Percentiles rank a stretch among this genome's conserved stretches.
phyloP scores from a whole-genome alignment of 2,888 invertebrate genomes.

The Macrosoma leucophasiata region DNA sequence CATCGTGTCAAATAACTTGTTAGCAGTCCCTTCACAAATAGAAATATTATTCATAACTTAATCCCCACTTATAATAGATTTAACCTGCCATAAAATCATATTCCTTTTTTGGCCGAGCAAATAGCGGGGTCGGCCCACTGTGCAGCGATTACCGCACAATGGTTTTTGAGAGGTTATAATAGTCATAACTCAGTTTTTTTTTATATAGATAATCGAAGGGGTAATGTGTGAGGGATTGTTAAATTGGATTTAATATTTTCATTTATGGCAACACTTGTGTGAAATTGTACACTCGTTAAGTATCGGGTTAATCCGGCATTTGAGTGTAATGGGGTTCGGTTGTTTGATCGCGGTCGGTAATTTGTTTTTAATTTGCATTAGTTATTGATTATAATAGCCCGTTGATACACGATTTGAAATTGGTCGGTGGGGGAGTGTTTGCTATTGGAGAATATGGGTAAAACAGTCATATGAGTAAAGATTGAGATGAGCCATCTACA shows the following conservation, averaged over 20 bases:
- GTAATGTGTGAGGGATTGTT: constrained; percentile 45
- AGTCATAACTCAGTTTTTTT: constrained; percentile 67
- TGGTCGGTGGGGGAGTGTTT: no score
- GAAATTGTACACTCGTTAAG: constrained; percentile 68
- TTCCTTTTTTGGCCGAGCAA: constrained; percentile 54
- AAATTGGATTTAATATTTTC: constrained; percentile 75
- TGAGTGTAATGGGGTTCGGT: constrained; percentile 32
- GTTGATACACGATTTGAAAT: no score
- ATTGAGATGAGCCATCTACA: no score
- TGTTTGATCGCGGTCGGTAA: no score
- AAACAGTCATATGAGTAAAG: no score
- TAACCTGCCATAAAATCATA: constrained; percentile 75
- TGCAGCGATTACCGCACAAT: constrained; percentile 65
- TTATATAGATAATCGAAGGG: constrained; percentile 60
- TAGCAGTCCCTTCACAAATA: constrained; percentile 67
- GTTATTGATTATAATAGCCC: no score
- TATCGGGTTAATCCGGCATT: constrained; percentile 58
- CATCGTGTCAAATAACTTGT: constrained; percentile 69
- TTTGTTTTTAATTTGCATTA: no score
- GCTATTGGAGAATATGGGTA: no score
- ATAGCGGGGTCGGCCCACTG: constrained; percentile 55
- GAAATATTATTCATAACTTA: constrained; percentile 72
- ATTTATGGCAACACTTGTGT: constrained; percentile 66
- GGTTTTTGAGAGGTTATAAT: constrained; percentile 61
- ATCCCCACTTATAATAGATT: constrained; percentile 71